Evolutionary conservation across 2,113 vertebrate species (phyloP), one percentile per base, ranked within the genome.

Genomic region (Chamaea fasciata): DNA sequence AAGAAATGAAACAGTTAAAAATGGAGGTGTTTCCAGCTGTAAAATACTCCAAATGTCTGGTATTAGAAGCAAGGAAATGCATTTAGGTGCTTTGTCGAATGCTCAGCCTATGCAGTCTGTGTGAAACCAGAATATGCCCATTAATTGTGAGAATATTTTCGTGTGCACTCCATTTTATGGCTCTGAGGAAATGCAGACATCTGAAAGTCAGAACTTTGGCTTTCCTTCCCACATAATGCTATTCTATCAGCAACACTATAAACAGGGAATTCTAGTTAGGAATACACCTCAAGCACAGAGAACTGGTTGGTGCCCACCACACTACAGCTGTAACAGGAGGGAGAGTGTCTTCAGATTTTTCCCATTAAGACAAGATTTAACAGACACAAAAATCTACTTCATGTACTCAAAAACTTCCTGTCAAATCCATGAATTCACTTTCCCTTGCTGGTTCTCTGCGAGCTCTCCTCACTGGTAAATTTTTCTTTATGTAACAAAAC

Each of bases 311-410:
- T 75, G 14, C 28, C 10, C 46, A 15, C 8, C 37, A 65, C 44
- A 28, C 4, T 1, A 11, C 0, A 60, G 13, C 37, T 50, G 7
- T 14, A 22, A 39, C 5, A 65, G 10, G 30, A 74, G 24, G 15
- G 5, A 75, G 8, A 55, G 13, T 6, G 1, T 21, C n/a, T 31
- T n/a, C 13, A 82, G 59, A 30, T 47, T 73, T 68, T 60, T 37
- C 27, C 35, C 39, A 6, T 50, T 68, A 35, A 62, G 83, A 15
- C 1, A 64, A 41, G 42, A 65, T 49, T 37, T 47, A 83, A 41
- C 57, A 71, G 44, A 30, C 20, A 55, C 15, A 70, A 31, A 89
- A 77, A 49, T 23, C 28, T 33, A 6, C 27, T 42, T 69, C 11
- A 17, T 15, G 26, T 11, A 9, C 33, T 35, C 22, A 30, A 52